Evolutionary conservation across 1,140 invertebrate species (phyloP).

Genomic region (Stenopsyche tienmushanensis): DNA sequence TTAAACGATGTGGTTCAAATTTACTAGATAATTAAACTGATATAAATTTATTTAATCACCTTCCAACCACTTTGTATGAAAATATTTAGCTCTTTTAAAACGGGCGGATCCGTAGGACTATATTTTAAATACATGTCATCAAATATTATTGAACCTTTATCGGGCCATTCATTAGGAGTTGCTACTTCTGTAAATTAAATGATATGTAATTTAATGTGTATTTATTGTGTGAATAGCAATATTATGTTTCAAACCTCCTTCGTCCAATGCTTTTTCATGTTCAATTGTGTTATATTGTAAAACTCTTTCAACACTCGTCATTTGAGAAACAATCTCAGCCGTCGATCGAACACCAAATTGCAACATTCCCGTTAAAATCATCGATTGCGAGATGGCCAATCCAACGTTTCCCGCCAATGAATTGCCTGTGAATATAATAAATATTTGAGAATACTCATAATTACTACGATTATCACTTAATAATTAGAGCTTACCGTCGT

Average conservation of each 20-base stretch:
- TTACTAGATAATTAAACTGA: not conserved
- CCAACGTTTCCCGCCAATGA: constrained; percentile 60
- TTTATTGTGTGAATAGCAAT: too few relatives aligned
- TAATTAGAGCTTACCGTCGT: constrained; percentile 21
- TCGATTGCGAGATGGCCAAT: constrained; percentile 68
- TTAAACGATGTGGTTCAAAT: not conserved
- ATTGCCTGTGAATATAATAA: constrained; percentile 11
- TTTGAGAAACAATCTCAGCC: constrained; percentile 73
- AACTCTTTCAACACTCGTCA: constrained; percentile 78
- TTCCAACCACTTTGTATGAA: constrained; percentile 62
- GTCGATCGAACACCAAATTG: constrained; percentile 76
- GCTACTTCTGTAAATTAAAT: constrained; percentile 39
- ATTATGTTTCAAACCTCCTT: constrained; percentile 44
- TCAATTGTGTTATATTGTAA: constrained; percentile 70
- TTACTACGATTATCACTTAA: not conserved
- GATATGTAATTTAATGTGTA: too few relatives aligned
- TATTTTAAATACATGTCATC: constrained; percentile 65
- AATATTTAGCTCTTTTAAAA: constrained; percentile 64
- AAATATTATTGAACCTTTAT: constrained; percentile 55
- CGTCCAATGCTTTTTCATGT: constrained; percentile 48
- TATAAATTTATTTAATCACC: constrained; percentile 44
- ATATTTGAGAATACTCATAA: not conserved
- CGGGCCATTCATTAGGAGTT: constrained; percentile 54
- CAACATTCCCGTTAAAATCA: constrained; percentile 74
- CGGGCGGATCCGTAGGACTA: constrained; percentile 57